Conservation (phyloP, 2,797 vertebrate genomes). For the Crax fasciolata region DNA sequence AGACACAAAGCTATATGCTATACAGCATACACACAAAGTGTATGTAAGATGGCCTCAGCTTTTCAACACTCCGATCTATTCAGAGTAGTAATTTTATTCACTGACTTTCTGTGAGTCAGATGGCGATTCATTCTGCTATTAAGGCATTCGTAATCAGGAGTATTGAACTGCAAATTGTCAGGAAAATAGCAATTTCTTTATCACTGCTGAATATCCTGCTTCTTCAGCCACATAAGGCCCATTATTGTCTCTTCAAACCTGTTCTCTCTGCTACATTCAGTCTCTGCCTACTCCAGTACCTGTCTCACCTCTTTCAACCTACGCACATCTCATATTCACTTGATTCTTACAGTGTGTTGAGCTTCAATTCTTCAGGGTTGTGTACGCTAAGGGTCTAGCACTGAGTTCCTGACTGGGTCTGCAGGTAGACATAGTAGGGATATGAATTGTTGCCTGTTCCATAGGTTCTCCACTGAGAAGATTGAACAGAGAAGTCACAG, state of each 20-base stretch:
- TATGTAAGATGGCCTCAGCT: neutral
- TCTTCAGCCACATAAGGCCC: neutral
- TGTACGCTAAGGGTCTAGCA: neutral
- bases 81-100: neutral
- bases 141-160: neutral
- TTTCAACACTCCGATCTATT: neutral
- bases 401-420: neutral
- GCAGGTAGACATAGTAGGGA: neutral
- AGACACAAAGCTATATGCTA: neutral
- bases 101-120: neutral
- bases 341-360: neutral
- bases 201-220: neutral
- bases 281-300: neutral
- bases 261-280: neutral
- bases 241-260: neutral
- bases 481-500: neutral
- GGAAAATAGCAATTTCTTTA: neutral
- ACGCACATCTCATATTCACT: neutral
- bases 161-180: neutral
- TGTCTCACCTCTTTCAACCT: neutral
- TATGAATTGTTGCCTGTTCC: neutral
- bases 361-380: neutral
- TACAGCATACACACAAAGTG: neutral
- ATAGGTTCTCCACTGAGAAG: neutral
- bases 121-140: neutral